These are phyloP conservation scores for Xylocopa sonorina DNA, from an alignment of 1,140 invertebrate genomes.

Conservation along the genomic window DNA sequence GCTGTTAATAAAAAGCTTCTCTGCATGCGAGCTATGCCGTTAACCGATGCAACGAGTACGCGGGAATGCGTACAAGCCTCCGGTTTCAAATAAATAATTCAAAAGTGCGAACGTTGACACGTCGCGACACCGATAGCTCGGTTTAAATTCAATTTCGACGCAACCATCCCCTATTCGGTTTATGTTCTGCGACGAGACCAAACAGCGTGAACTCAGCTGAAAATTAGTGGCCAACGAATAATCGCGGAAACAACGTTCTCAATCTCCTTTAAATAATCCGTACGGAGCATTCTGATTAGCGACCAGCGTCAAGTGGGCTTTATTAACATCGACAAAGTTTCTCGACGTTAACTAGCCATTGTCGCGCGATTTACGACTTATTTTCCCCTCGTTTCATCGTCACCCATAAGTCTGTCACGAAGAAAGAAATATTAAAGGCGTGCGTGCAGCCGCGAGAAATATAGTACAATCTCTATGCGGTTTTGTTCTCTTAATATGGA, in stretches of 20 bases:
- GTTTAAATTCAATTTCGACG: constrained; percentile 5
- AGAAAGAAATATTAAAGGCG: no score
- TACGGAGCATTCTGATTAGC: neutral
- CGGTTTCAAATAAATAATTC: constrained; percentile 7
- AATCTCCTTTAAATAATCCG: neutral
- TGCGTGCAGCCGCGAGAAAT: no score
- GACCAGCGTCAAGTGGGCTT: no score
- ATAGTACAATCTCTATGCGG: no score
- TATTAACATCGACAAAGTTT: no score
- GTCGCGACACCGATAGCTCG: neutral
- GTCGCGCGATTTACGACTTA: no score
- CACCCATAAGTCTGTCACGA: no score
- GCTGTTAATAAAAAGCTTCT: no score
- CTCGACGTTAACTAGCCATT: no score
- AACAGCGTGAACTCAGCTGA: no score
- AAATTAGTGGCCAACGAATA: neutral
- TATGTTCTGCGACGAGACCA: neutral
- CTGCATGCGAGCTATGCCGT: neutral
- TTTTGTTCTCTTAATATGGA: no score
- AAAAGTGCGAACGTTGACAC: neutral
- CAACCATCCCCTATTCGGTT: constrained; percentile 1
- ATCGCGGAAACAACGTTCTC: neutral
- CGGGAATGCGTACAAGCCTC: neutral
- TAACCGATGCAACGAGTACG: neutral
- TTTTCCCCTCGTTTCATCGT: no score